Evolutionary conservation across 2,797 vertebrate genomes (phyloP).

Genomic region (Halcyon chelicuti): DNA sequence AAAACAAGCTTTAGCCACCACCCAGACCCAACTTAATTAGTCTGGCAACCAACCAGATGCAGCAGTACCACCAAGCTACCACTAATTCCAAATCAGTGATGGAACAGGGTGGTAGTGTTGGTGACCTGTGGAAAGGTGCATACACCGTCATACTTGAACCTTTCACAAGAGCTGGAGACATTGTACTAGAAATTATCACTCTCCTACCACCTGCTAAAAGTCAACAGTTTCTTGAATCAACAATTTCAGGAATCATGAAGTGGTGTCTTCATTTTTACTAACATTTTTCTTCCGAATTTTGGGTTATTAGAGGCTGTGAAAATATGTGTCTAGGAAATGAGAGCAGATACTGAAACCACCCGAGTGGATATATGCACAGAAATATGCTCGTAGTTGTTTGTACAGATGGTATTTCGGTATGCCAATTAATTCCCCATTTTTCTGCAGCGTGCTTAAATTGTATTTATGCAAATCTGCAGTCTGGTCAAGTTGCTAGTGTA

Average conservation of each 20-base stretch:
- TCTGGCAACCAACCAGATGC: not conserved
- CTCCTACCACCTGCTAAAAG: not conserved
- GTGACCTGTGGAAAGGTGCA: not conserved
- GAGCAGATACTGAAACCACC: not conserved
- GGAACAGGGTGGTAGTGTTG: not conserved
- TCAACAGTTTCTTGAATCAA: not conserved
- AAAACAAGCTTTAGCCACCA: not conserved
- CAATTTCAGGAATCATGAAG: not conserved
- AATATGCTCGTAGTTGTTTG: not conserved
- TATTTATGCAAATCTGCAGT: conserved; percentile 49
- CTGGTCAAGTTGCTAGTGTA: conserved; percentile 16
- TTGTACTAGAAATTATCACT: not conserved
- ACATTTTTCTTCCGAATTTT: not conserved
- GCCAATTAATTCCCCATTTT: conserved; percentile 32
- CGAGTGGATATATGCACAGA: not conserved
- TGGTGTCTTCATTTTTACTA: not conserved
- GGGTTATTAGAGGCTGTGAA: not conserved
- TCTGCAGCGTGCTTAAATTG: not conserved
- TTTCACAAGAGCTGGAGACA: not conserved
- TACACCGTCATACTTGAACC: not conserved
- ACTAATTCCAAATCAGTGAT: not conserved
- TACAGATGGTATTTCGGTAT: conserved; percentile 43
- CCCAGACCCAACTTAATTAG: not conserved
- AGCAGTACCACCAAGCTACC: not conserved
- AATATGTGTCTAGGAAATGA: not conserved